Evolutionary conservation across 2,797 vertebrate genomes (phyloP).

Genomic region (Chaetophractus vellerosus): DNA sequence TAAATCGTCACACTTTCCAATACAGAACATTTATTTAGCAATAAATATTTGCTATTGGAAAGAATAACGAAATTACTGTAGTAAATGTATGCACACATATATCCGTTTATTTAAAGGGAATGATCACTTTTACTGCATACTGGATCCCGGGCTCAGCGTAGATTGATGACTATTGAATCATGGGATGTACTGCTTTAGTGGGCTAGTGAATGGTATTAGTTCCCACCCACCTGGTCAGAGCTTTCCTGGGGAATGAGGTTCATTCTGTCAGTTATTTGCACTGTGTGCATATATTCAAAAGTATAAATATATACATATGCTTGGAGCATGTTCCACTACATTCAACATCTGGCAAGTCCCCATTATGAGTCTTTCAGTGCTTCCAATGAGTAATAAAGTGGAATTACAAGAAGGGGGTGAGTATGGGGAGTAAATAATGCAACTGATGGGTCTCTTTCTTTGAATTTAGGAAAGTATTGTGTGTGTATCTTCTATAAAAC

Average conservation of each 20-base stretch:
- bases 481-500: neutral
- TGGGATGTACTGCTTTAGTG: neutral
- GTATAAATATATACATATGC: conserved; percentile 80
- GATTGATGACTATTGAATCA: neutral
- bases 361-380: conserved; percentile 48
- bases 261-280: conserved; percentile 39
- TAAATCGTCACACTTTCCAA: conserved; percentile 72
- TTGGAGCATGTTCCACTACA: conserved; percentile 76
- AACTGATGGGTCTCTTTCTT: conserved; percentile 60
- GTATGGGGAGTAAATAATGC: conserved; percentile 46
- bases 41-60: conserved; percentile 72
- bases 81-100: neutral
- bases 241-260: conserved; percentile 44
- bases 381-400: conserved; percentile 70
- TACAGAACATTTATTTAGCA: conserved; percentile 29
- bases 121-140: neutral
- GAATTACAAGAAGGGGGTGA: conserved; percentile 54
- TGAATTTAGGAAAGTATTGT: conserved; percentile 52
- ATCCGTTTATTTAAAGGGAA: conserved; percentile 63
- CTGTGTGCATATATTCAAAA: conserved; percentile 61
- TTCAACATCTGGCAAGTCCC: conserved; percentile 73
- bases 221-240: conserved; percentile 47
- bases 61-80: neutral
- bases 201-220: conserved; percentile 55
- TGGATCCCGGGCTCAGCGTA: neutral